These are phyloP conservation scores for Stegodyphus dumicola DNA, from an alignment of 1,140 invertebrate species.

Conservation along the genomic window DNA sequence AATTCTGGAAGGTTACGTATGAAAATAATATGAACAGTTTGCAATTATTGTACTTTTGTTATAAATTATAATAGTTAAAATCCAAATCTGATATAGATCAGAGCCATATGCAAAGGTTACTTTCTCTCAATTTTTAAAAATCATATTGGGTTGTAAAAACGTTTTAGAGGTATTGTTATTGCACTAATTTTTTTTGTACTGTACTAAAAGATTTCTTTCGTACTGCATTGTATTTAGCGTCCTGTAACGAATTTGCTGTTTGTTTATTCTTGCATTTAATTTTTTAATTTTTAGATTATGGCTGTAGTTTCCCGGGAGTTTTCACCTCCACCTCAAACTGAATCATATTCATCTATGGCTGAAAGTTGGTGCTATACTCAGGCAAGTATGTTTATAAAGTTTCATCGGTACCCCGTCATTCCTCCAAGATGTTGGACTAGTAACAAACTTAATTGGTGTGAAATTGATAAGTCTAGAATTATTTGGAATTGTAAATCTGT, in stretches of 20 bases:
- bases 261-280: not conserved
- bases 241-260: not conserved
- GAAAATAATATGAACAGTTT: too few species aligned
- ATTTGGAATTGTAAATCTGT: not conserved
- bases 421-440: not conserved
- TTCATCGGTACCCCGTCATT: not conserved
- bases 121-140: too few species aligned
- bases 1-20: too few species aligned
- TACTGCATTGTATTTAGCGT: not conserved
- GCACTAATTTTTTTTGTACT: not conserved
- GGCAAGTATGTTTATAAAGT: slow-evolving; percentile 70
- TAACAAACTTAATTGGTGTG: too few species aligned
- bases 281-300: slow-evolving; percentile 17
- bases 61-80: too few species aligned
- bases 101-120: not conserved
- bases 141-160: not conserved
- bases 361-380: slow-evolving; percentile 71
- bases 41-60: too few species aligned
- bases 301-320: slow-evolving; percentile 1
- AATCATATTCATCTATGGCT: slow-evolving; percentile 55
- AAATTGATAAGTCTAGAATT: not conserved
- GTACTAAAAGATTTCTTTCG: not conserved
- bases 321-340: slow-evolving; percentile 53
- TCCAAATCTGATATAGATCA: not conserved
- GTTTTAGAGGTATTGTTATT: not conserved